Conservation (phyloP, 2,888 invertebrate species). For the Drosophila setosimentum region DNA sequence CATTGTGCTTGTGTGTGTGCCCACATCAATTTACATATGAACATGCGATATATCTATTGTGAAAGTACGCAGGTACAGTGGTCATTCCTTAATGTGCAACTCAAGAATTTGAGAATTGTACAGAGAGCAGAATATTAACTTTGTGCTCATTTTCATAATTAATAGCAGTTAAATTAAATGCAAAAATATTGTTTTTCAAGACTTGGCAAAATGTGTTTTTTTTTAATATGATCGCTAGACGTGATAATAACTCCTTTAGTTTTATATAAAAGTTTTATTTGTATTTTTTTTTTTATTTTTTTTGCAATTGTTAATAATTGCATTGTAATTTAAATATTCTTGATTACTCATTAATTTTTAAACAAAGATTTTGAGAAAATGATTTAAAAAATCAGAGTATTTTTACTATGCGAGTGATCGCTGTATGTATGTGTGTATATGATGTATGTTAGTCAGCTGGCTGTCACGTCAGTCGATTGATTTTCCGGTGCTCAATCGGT, state of each 20-base stretch:
- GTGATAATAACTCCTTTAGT: neutral
- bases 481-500: conserved; percentile 69
- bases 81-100: neutral
- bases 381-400: neutral
- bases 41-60: conserved; percentile 20
- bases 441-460: conserved; percentile 32
- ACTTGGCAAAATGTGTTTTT: neutral
- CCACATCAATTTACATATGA: conserved; percentile 12
- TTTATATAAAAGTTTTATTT: neutral
- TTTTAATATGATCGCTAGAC: neutral
- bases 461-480: conserved; percentile 72
- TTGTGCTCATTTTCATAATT: neutral
- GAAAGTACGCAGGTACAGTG: conserved; percentile 23
- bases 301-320: neutral
- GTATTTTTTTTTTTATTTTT: neutral
- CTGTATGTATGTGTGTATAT: conserved; percentile 7
- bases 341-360: neutral
- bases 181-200: neutral
- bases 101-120: neutral
- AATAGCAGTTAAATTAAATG: neutral
- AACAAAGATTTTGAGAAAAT: neutral
- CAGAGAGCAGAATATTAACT: neutral
- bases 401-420: neutral
- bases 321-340: neutral
- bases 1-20: conserved; percentile 27